phyloP scores from a whole-genome alignment of 2,113 vertebrate genomes.

The Phaethon lepturus region DNA sequence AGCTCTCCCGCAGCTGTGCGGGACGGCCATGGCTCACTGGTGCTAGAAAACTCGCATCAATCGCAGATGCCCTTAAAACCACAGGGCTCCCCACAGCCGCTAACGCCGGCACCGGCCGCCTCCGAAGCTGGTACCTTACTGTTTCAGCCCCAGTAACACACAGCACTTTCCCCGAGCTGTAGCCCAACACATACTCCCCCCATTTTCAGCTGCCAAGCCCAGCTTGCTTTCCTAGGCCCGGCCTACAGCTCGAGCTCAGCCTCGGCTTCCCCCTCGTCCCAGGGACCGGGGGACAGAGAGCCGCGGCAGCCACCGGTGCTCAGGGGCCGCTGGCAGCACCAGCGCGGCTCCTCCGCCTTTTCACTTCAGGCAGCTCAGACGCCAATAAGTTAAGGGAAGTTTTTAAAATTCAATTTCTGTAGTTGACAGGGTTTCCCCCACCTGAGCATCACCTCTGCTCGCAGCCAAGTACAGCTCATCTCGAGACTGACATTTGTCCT shows the following conservation, averaged over 20 bases:
- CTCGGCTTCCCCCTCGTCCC: not conserved
- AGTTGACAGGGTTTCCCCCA: not conserved
- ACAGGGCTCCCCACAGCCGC: rapidly evolving
- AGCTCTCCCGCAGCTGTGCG: not conserved
- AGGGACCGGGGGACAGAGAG: not conserved
- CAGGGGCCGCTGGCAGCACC: not conserved
- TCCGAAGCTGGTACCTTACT: not conserved
- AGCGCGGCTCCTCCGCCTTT: rapidly evolving
- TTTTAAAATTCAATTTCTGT: not conserved
- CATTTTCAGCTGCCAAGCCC: not conserved
- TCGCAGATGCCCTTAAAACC: not conserved
- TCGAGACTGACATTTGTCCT: not conserved
- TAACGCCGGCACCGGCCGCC: too few species aligned
- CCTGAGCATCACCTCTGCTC: not conserved
- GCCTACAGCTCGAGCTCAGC: not conserved
- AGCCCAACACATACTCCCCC: not conserved
- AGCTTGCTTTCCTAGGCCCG: not conserved
- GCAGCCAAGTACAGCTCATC: not conserved
- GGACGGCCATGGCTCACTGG: not conserved
- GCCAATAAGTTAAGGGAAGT: not conserved
- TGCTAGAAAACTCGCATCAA: not conserved
- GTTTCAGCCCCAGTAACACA: not conserved
- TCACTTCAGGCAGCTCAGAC: not conserved
- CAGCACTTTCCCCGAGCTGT: not conserved
- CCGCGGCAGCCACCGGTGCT: not conserved